Percentiles rank a stretch among this genome's conserved stretches.
These are phyloP conservation scores for Marasmarcha lunaedactyla DNA, from an alignment of 2,888 invertebrate species.

Conservation along the genomic window DNA sequence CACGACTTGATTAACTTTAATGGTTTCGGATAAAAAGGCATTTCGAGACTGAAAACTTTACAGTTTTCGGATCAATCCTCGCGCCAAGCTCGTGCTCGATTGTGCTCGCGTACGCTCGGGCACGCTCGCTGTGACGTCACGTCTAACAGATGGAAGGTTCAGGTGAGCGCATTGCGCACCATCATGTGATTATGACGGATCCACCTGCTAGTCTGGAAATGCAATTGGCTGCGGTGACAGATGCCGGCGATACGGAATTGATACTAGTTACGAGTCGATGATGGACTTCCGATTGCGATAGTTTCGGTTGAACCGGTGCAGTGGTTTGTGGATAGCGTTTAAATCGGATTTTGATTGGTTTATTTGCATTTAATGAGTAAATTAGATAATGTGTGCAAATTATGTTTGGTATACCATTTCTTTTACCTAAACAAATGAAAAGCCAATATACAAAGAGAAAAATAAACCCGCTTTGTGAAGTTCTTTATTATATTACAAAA, in stretches of 20 bases:
- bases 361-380: no score
- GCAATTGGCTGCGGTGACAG: constrained; percentile 27
- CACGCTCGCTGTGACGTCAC: constrained; percentile 54
- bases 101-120: constrained; percentile 25
- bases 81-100: constrained; percentile 27
- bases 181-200: constrained; percentile 68
- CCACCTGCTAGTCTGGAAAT: constrained; percentile 42
- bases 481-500: no score
- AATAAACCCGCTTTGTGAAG: no score
- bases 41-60: constrained; percentile 29
- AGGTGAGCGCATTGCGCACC: constrained; percentile 69
- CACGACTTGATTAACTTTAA: background rate
- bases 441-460: no score
- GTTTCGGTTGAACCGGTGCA: constrained; percentile 3
- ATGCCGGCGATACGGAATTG: constrained; percentile 32
- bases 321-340: no score
- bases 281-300: constrained; percentile 9
- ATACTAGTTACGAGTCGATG: constrained; percentile 28
- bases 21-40: background rate
- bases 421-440: no score
- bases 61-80: constrained; percentile 49
- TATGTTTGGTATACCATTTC: no score
- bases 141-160: constrained; percentile 47
- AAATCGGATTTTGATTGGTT: no score
- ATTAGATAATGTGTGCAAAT: no score